These are phyloP conservation scores for Frieseomelitta varia DNA, from an alignment of 1,140 invertebrate species.

Conservation along the genomic window DNA sequence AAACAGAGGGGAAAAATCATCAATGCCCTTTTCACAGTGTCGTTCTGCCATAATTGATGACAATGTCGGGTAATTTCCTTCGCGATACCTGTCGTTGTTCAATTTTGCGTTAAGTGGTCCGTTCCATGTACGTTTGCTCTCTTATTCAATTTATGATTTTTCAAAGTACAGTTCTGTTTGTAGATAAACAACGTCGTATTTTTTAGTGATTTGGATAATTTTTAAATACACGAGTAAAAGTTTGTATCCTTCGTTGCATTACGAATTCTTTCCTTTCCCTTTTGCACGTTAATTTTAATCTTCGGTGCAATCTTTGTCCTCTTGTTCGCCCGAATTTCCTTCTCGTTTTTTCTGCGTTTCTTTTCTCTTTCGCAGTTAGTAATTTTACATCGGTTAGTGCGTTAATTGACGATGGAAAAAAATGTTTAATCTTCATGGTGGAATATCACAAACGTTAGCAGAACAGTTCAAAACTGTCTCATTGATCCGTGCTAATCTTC, in stretches of 20 bases:
- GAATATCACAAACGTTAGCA: slow-evolving; percentile 32
- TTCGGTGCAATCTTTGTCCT: too few relatives aligned
- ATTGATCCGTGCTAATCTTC: slow-evolving; percentile 38
- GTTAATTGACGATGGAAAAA: background rate
- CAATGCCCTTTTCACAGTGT: background rate
- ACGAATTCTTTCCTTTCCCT: too few relatives aligned
- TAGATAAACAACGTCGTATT: too few relatives aligned
- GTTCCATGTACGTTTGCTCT: too few relatives aligned
- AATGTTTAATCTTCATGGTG: background rate
- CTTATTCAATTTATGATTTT: too few relatives aligned
- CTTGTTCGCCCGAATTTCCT: too few relatives aligned
- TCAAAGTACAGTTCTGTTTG: too few relatives aligned
- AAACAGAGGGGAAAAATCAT: background rate
- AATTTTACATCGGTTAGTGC: background rate
- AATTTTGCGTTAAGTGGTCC: background rate
- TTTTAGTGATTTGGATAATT: too few relatives aligned
- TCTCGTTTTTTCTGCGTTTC: too few relatives aligned
- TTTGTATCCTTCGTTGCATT: too few relatives aligned
- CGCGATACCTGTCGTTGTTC: background rate
- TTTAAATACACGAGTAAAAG: too few relatives aligned
- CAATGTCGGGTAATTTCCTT: slow-evolving; percentile 15
- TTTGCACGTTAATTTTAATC: too few relatives aligned
- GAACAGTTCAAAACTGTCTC: slow-evolving; percentile 46
- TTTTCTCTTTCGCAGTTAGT: background rate
- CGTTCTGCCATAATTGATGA: background rate